Evolutionary conservation across 2,797 vertebrate species (phyloP).

Genomic region (Cyclura pinguis): DNA sequence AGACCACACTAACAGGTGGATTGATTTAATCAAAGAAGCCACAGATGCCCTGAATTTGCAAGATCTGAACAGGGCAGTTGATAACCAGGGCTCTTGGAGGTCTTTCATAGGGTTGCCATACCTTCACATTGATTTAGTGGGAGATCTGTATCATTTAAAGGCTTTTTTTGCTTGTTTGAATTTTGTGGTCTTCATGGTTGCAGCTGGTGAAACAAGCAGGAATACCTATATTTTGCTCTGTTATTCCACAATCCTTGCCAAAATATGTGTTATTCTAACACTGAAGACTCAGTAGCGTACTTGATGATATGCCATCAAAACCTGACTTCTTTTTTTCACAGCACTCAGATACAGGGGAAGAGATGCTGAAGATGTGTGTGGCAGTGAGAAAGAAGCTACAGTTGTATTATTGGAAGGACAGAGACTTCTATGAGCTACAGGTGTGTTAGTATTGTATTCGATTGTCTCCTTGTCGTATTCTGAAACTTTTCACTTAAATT

Average conservation of each 20-base stretch:
- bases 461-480: neutral
- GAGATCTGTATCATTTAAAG: neutral
- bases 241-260: neutral
- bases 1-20: too few species aligned
- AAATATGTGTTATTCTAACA: neutral
- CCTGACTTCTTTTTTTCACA: slow-evolving; percentile 69
- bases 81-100: too few species aligned
- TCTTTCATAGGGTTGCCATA: too few species aligned
- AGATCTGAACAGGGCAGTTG: too few species aligned
- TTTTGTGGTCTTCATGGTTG: neutral
- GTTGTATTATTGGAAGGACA: slow-evolving; percentile 97
- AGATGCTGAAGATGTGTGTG: slow-evolving; percentile 93
- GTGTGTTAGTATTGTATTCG: slow-evolving; percentile 72
- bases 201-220: neutral
- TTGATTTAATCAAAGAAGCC: too few species aligned
- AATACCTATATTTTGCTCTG: neutral
- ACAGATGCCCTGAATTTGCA: too few species aligned
- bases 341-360: slow-evolving; percentile 89
- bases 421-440: slow-evolving; percentile 95
- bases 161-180: neutral
- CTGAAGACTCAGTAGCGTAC: too few species aligned
- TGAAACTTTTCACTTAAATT: neutral
- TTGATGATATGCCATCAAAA: neutral
- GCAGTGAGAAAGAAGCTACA: slow-evolving; percentile 96
- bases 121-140: too few species aligned